Evolutionary conservation across 2,888 invertebrate species (phyloP).

Genomic region (Metacarcinus magister): DNA sequence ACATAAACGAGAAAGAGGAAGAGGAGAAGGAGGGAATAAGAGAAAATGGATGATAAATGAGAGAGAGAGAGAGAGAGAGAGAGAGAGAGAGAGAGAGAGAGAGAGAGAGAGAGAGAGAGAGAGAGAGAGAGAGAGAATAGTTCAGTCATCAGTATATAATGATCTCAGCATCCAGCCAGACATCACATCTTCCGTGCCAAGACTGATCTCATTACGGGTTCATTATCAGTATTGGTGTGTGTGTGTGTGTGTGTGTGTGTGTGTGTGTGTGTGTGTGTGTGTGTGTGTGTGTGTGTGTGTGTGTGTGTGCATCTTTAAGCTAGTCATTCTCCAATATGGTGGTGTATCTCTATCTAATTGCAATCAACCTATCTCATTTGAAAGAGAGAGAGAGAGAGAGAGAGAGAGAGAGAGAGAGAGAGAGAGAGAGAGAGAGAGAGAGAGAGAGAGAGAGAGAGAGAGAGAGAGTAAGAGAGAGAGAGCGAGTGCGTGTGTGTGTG

Average conservation of each 20-base stretch:
- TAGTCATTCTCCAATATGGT: neutral
- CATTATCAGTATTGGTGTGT: conserved; percentile 11
- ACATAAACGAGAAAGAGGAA: neutral
- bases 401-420: neutral
- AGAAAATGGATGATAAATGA: no score
- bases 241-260: conserved; percentile 26
- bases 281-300: conserved; percentile 39
- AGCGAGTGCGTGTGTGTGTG: conserved; percentile 2
- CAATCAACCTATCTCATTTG: no score
- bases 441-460: conserved; percentile 35
- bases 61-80: neutral
- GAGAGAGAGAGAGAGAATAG: neutral
- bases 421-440: conserved; percentile 26
- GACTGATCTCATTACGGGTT: neutral
- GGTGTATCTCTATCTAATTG: neutral
- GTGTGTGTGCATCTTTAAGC: conserved; percentile 10
- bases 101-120: neutral
- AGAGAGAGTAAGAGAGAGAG: conserved; percentile 39
- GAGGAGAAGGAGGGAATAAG: neutral
- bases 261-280: conserved; percentile 26
- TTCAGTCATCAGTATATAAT: neutral
- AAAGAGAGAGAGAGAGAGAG: no score
- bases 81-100: neutral
- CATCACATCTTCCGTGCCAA: neutral
- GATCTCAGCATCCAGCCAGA: neutral